phyloP scores from a whole-genome alignment of 1,140 invertebrate species.

The Cydia pomonella region DNA sequence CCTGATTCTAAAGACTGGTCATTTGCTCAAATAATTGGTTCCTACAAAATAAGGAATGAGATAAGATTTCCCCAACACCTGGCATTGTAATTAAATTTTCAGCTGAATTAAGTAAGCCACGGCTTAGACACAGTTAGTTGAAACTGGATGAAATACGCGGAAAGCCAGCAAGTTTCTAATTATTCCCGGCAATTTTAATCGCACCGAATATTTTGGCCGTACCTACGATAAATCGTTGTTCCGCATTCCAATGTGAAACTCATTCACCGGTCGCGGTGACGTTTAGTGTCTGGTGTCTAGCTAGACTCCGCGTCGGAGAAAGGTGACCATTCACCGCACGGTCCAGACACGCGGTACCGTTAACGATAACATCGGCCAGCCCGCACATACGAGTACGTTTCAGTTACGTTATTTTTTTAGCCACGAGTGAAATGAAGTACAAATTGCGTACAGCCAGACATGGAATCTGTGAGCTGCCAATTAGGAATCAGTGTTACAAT shows the following conservation, averaged over 20 bases:
- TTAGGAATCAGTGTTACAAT: neutral
- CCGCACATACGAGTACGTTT: conserved; percentile 23
- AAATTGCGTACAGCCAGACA: conserved; percentile 8
- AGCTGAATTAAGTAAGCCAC: conserved; percentile 13
- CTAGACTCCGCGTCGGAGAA: conserved; percentile 77
- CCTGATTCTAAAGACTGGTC: neutral
- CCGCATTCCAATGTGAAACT: conserved; percentile 76
- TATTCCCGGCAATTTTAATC: conserved; percentile 61
- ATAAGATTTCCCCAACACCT: conserved; percentile 21
- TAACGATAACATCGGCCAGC: conserved; percentile 35
- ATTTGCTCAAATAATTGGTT: conserved; percentile 2
- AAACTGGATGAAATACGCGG: conserved; percentile 17
- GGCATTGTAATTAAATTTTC: conserved; percentile 31
- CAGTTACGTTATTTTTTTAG: conserved; percentile 25
- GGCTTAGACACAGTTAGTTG: conserved; percentile 21
- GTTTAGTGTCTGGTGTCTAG: conserved; percentile 44
- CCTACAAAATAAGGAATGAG: conserved; percentile 18
- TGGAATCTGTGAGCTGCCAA: conserved; percentile 19
- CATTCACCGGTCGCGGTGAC: conserved; percentile 70
- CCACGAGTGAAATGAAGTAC: conserved; percentile 14
- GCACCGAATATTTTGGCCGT: conserved; percentile 53
- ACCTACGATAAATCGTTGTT: conserved; percentile 65
- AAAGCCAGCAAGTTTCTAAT: conserved; percentile 45
- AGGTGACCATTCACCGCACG: conserved; percentile 76
- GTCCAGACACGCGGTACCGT: conserved; percentile 39